These are phyloP conservation scores for Petrophora chlorosata DNA, from an alignment of 2,888 invertebrate genomes.

Conservation along the genomic window DNA sequence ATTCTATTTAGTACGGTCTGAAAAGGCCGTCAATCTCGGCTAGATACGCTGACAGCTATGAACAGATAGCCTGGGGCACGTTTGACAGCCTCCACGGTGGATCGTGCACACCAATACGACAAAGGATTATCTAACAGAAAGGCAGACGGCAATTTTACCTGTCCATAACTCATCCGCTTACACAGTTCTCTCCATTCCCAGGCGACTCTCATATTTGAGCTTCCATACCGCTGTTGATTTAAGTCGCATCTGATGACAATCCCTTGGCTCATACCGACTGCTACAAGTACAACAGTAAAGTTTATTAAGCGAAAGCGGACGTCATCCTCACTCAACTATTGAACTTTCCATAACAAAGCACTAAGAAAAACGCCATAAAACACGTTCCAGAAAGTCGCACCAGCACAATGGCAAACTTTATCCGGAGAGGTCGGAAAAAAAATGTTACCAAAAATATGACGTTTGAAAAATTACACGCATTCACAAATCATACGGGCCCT, in stretches of 20 bases:
- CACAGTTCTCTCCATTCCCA: constrained; percentile 37
- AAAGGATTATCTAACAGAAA: constrained; percentile 58
- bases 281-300: constrained; percentile 40
- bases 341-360: constrained; percentile 68
- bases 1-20: constrained; percentile 52
- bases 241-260: constrained; percentile 1
- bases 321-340: constrained; percentile 63
- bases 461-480: constrained; percentile 83
- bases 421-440: constrained; percentile 65
- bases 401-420: constrained; percentile 77
- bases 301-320: constrained; percentile 57
- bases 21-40: constrained; percentile 56
- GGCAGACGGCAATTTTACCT: constrained; percentile 53
- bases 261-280: neutral
- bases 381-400: constrained; percentile 71
- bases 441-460: constrained; percentile 81
- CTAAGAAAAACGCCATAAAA: constrained; percentile 57
- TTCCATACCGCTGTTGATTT: constrained; percentile 23
- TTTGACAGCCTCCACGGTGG: constrained; percentile 45
- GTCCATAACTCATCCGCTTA: constrained; percentile 52
- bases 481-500: constrained; percentile 80
- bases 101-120: constrained; percentile 51
- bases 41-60: constrained; percentile 57
- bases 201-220: constrained; percentile 34
- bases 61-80: constrained; percentile 59